These are phyloP conservation scores for Alligator mississippiensis DNA, from an alignment of 2,113 vertebrate genomes.

Conservation along the genomic window DNA sequence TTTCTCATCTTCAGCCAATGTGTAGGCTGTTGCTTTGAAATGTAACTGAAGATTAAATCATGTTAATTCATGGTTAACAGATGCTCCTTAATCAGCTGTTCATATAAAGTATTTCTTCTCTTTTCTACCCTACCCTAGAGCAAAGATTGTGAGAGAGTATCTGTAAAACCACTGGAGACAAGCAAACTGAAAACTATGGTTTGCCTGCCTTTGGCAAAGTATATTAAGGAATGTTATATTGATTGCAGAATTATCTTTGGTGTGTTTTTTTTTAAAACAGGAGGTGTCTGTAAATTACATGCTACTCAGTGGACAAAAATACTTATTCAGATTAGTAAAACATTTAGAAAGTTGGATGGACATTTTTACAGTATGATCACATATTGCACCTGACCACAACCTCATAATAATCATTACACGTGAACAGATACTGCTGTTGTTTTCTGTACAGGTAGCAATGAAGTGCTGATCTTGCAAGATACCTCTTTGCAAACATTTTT, in stretches of 20 bases:
- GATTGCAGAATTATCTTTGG: neutral
- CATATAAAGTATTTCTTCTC: neutral
- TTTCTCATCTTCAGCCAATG: neutral
- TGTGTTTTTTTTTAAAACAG: neutral
- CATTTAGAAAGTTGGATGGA: neutral
- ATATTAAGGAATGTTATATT: neutral
- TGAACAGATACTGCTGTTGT: neutral
- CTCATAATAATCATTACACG: neutral
- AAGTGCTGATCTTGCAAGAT: constrained; percentile 14
- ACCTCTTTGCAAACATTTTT: neutral
- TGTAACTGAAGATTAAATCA: neutral
- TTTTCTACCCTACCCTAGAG: neutral
- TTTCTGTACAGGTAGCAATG: neutral
- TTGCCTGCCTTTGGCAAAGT: neutral
- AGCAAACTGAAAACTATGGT: neutral
- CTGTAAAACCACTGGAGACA: neutral
- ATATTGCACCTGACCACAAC: neutral
- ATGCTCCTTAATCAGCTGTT: neutral
- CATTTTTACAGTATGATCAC: neutral
- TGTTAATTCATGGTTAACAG: neutral
- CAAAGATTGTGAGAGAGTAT: neutral
- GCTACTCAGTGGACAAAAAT: neutral
- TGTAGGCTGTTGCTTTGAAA: neutral
- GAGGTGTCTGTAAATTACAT: neutral
- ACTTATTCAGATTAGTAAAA: neutral